Percentiles rank a stretch among this genome's conserved stretches.
These are phyloP conservation scores for Pangasius krempfi DNA, from an alignment of 2,797 vertebrate species.

Conservation along the genomic window DNA sequence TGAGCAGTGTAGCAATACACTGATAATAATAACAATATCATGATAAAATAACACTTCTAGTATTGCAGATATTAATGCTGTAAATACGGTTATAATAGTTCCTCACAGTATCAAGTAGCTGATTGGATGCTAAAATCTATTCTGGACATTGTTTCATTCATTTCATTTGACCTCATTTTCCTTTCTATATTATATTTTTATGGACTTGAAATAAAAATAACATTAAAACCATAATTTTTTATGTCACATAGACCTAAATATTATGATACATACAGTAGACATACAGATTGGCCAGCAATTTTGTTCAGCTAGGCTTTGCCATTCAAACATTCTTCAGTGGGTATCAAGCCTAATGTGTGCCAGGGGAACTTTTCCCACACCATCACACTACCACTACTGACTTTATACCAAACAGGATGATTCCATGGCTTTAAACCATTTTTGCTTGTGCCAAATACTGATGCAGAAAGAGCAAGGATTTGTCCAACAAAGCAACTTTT, in stretches of 20 bases:
- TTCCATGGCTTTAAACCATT: not conserved
- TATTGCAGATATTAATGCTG: not conserved
- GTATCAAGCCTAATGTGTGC: not conserved
- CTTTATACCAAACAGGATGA: not conserved
- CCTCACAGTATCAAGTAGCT: not conserved
- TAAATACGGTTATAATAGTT: not conserved
- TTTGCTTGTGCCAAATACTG: not conserved
- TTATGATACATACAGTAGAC: not conserved
- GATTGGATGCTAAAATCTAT: not conserved
- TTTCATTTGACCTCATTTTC: not conserved
- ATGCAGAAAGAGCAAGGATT: not conserved
- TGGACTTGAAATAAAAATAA: not conserved
- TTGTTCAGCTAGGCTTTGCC: not conserved
- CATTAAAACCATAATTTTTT: not conserved
- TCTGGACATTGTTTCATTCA: not conserved
- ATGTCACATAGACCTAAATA: not conserved
- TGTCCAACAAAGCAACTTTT: not conserved
- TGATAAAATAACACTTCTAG: not conserved
- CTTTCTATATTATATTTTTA: not conserved
- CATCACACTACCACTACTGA: not conserved
- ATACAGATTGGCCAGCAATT: not conserved
- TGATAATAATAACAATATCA: not conserved
- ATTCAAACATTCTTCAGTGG: not conserved
- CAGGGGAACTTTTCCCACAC: not conserved
- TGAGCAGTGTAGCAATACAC: not conserved